phyloP scores from a whole-genome alignment of 2,888 invertebrate species.

The Oscheius myriophilus region DNA sequence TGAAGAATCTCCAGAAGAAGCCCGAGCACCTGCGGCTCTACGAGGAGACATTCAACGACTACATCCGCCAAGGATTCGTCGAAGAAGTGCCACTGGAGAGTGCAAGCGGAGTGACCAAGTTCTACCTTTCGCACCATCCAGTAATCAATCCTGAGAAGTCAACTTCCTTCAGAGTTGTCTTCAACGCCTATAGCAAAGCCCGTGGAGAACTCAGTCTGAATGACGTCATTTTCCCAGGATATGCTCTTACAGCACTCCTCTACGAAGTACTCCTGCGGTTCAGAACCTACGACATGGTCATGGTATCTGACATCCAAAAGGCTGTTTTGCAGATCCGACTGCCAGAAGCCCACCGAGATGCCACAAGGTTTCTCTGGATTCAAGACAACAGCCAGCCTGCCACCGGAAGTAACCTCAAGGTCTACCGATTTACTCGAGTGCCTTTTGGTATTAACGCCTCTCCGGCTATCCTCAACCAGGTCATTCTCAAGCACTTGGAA shows the following conservation, averaged over 20 bases:
- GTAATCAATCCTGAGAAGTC: not conserved
- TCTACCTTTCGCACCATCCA: not conserved
- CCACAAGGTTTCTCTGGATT: not conserved
- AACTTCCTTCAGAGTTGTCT: not conserved
- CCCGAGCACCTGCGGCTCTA: not conserved
- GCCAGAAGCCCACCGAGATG: not conserved
- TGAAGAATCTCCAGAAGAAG: not conserved
- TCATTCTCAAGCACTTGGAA: no score
- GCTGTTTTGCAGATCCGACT: not conserved
- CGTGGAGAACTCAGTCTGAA: slow-evolving; percentile 1
- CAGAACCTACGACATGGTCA: not conserved
- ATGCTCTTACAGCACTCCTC: not conserved
- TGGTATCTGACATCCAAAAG: slow-evolving; percentile 2
- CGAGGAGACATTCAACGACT: slow-evolving; percentile 1
- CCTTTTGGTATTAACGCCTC: slow-evolving; percentile 5
- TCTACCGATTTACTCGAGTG: not conserved
- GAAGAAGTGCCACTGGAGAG: not conserved
- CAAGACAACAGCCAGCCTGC: not conserved
- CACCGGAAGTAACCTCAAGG: not conserved
- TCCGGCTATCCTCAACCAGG: no score
- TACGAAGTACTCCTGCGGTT: not conserved
- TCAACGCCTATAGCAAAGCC: not conserved
- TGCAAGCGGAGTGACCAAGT: not conserved
- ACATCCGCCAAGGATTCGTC: not conserved
- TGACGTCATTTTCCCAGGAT: slow-evolving; percentile 10